Conservation (phyloP, 2,888 invertebrate species). For the Sarcophaga caerulescens region DNA sequence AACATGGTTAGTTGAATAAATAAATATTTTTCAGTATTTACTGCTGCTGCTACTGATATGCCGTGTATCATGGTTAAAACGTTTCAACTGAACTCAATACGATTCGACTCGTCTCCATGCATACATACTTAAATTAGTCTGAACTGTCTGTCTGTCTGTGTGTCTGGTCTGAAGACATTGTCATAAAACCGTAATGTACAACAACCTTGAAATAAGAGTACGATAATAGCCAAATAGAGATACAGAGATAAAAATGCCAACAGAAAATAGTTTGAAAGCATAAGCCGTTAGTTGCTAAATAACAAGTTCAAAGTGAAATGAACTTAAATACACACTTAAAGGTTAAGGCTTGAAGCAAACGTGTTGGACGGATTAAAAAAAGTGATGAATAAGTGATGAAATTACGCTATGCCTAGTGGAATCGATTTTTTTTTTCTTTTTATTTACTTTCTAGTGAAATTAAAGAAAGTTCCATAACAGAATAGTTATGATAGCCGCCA, state of each 20-base stretch:
- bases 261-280: slow-evolving; percentile 7
- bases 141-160: not conserved
- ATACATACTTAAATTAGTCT: slow-evolving; percentile 19
- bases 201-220: slow-evolving; percentile 49
- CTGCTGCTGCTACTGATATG: not conserved
- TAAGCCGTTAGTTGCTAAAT: not conserved
- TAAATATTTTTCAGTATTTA: slow-evolving; percentile 15
- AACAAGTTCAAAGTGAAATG: slow-evolving; percentile 2
- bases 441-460: too few species aligned
- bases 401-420: too few species aligned
- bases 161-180: slow-evolving; percentile 63
- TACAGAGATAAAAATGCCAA: slow-evolving; percentile 1
- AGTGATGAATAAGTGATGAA: too few species aligned
- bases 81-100: slow-evolving; percentile 10
- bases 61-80: slow-evolving; percentile 30
- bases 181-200: slow-evolving; percentile 48
- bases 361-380: too few species aligned
- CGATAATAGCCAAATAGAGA: not conserved
- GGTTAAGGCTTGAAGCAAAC: too few species aligned
- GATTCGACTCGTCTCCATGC: not conserved
- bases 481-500: too few species aligned
- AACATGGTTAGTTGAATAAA: slow-evolving; percentile 59
- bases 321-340: not conserved
- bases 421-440: too few species aligned
- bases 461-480: too few species aligned